Conservation (phyloP, 1,140 invertebrate species). For the Rhizoglyphus robini region DNA sequence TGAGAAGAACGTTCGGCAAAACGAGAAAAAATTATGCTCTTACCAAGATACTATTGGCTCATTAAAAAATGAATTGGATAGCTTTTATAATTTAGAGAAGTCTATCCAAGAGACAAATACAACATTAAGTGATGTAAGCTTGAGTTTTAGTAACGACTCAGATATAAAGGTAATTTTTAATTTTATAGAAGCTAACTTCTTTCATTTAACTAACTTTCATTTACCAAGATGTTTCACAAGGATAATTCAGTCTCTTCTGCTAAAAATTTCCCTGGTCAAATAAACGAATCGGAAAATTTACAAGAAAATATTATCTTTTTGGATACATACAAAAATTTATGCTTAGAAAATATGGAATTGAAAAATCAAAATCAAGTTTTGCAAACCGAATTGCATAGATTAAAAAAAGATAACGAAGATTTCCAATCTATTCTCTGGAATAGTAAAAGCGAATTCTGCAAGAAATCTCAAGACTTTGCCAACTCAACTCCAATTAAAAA, state of each 20-base stretch:
- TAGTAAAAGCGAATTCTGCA: background rate
- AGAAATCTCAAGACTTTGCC: background rate
- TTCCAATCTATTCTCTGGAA: background rate
- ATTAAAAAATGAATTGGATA: background rate
- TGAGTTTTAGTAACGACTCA: background rate
- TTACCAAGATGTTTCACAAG: background rate
- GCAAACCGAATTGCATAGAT: background rate
- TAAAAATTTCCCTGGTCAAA: background rate
- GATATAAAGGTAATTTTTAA: background rate
- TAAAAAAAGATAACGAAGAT: background rate
- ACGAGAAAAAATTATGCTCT: background rate
- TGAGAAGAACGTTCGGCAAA: background rate
- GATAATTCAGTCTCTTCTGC: background rate
- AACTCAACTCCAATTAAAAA: background rate
- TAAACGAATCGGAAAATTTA: background rate
- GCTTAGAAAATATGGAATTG: background rate
- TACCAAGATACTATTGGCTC: background rate
- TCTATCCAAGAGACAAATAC: background rate
- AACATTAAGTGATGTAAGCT: background rate
- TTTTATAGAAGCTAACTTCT: background rate
- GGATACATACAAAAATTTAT: background rate
- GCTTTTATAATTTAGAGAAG: background rate
- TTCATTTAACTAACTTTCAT: background rate
- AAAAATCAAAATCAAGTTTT: background rate
- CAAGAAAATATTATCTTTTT: background rate